phyloP scores from a whole-genome alignment of 2,113 vertebrate genomes.

The Xerus inauris region DNA sequence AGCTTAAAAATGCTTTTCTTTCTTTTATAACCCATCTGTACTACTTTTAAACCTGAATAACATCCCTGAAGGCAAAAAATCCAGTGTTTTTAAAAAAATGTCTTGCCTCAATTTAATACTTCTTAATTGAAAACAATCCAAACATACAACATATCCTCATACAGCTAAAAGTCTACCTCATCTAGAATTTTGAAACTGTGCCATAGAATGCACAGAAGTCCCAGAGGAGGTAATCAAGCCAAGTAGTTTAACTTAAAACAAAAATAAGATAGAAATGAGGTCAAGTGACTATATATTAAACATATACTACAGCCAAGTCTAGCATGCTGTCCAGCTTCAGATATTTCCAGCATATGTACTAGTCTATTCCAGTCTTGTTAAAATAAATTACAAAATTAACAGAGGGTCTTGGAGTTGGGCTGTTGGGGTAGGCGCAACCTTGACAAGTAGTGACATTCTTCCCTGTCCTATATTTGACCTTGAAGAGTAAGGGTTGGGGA shows the following conservation, averaged over 20 bases:
- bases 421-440: not conserved
- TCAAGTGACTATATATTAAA: not conserved
- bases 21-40: not conserved
- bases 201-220: not conserved
- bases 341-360: constrained; percentile 1
- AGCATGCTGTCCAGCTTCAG: not conserved
- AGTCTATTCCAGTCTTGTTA: not conserved
- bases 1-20: not conserved
- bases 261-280: constrained; percentile 41
- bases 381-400: constrained; percentile 8
- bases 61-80: not conserved
- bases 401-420: not conserved
- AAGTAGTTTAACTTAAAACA: constrained; percentile 28
- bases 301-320: not conserved
- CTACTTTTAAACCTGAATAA: not conserved
- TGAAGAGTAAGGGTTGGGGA: not conserved
- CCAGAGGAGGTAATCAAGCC: constrained; percentile 14
- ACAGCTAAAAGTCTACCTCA: constrained; percentile 22
- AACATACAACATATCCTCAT: not conserved
- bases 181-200: constrained; percentile 46
- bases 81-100: not conserved
- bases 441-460: not conserved
- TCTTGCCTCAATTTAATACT: not conserved
- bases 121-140: constrained; percentile 17
- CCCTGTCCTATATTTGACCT: not conserved